phyloP scores from a whole-genome alignment of 2,797 vertebrate species.

The Kryptopterus vitreolus region DNA sequence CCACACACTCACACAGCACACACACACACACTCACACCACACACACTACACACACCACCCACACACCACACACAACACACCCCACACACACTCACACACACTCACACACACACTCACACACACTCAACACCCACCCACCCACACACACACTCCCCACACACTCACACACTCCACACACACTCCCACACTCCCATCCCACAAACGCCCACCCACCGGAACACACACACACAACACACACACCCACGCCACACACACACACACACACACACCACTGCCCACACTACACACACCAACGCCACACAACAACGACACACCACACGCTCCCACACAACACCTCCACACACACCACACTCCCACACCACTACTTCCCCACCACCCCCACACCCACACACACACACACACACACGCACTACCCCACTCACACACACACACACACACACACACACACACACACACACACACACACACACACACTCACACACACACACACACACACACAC shows the following conservation, averaged over 20 bases:
- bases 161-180: neutral
- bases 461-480: neutral
- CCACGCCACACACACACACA: neutral
- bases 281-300: slow-evolving; percentile 8
- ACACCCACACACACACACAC: neutral
- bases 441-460: neutral
- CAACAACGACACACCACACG: too few species aligned
- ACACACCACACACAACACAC: neutral
- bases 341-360: too few species aligned
- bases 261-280: neutral
- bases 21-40: too few species aligned
- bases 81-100: neutral
- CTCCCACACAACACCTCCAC: too few species aligned
- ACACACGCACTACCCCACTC: too few species aligned
- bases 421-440: neutral
- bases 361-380: too few species aligned
- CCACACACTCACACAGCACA: neutral
- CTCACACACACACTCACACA: neutral
- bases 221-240: too few species aligned
- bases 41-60: neutral
- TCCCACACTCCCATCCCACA: neutral
- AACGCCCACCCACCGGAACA: too few species aligned
- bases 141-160: neutral
- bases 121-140: neutral
- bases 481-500: neutral